These are phyloP conservation scores for Sepiola atlantica DNA, from an alignment of 2,888 invertebrate genomes.

Conservation along the genomic window DNA sequence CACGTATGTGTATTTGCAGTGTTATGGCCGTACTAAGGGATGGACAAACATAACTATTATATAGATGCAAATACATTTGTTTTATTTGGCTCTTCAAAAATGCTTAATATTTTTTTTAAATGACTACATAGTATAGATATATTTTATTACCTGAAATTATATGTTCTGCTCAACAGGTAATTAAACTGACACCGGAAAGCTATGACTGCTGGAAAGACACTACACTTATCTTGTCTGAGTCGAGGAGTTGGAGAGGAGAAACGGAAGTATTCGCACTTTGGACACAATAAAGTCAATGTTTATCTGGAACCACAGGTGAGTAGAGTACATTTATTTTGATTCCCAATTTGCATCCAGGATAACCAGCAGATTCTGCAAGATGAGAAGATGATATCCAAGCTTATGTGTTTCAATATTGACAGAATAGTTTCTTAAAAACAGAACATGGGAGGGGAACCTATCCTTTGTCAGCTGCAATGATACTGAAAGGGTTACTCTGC, in stretches of 20 bases:
- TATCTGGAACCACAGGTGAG: constrained; percentile 72
- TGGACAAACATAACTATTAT: too few species aligned
- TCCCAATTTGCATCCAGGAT: not conserved
- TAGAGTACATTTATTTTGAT: not conserved
- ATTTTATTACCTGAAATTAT: not conserved
- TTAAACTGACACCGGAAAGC: not conserved
- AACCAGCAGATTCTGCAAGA: not conserved
- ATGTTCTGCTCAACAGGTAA: not conserved
- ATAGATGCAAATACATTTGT: not conserved
- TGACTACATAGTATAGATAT: not conserved
- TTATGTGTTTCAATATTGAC: too few species aligned
- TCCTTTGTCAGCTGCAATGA: too few species aligned
- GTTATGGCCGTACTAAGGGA: not conserved
- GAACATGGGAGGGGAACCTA: too few species aligned
- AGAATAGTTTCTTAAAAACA: too few species aligned
- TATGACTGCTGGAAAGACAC: constrained; percentile 54
- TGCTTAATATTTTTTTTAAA: not conserved
- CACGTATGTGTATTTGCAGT: not conserved
- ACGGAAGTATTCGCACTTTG: constrained; percentile 65
- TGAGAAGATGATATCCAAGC: not conserved
- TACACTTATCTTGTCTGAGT: constrained; percentile 71
- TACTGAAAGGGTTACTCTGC: too few species aligned
- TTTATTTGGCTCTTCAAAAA: not conserved
- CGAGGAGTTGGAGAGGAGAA: constrained; percentile 72
- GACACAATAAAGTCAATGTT: constrained; percentile 72